Evolutionary conservation across 2,797 vertebrate species (phyloP), one percentile per base, ranked within the genome.

Genomic region (Chanos chanos): DNA sequence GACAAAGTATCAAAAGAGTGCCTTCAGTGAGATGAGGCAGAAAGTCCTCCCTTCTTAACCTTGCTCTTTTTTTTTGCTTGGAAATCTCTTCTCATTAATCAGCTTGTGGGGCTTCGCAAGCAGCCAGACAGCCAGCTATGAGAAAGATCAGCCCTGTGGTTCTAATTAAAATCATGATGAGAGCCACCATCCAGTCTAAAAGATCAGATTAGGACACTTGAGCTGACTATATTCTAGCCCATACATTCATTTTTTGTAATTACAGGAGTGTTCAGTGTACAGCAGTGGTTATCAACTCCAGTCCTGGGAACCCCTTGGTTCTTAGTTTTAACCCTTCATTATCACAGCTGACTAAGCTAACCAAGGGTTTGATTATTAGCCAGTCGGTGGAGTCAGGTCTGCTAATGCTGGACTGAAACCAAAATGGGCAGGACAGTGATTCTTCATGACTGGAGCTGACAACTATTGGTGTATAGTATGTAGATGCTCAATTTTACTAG

Each of bases 121-220:
- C 37, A 31, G 54, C 56, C 24, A 22, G 53, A 15, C 39, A 44
- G 47, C 6, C 21, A 45, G 27, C 44, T 44, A 40, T 25, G 28
- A 24, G 30, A 59, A 40, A 34, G 49, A 67, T 53, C 59, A 30
- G 56, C 61, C 24, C 25, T 24, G 12, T 22, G 33, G 15, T 49
- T 62, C 44, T 63, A 45, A 71, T 73, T 66, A 60, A 66, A 65
- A 55, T 69, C 40, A 28, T 64, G 73, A 71, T 66, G 65, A 68
- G 40, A 51, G 61, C 44, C 27, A 48, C 6, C 44, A 33, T 15
- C 36, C 19, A 64, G 56, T 62, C 51, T 48, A 33, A 13, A 43
- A 43, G 37, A 58, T 64, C 61, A 68, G 7, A 61, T 24, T 57
- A 62, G 52, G 56, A 52, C 56, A 45, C 4, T 8, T 28, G 18